Evolutionary conservation across 2,113 vertebrate species (phyloP), one percentile per base, ranked within the genome.

Genomic region (Nibea albiflora): DNA sequence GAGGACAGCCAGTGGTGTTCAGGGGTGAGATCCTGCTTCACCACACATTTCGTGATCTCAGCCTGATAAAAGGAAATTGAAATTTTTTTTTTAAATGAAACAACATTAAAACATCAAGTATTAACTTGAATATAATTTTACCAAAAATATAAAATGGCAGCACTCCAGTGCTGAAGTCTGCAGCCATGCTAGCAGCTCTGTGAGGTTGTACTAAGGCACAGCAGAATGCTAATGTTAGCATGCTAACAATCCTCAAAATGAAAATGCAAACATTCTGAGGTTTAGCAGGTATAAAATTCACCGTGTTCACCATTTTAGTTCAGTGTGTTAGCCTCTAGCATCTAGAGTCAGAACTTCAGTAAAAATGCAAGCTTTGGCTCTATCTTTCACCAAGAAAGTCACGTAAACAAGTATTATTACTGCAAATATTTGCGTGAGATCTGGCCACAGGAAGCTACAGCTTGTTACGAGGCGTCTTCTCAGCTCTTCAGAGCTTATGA

Each of bases 21-120:
- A 20, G 96, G 94, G 56, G 74, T 90, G 4, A 96, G 90, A 61
- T 98, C 96, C 0, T 92, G 94, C 76, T 94, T 97, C 88, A 97
- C 96, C 89, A 99, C 97, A 5, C 97, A 99, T 78, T 97, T 97
- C 4, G 94, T 96, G 82, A 99, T 96, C 42, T 98, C 97, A 0
- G 87, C 91, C 98, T 99, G 67, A 16, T 47, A 16, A 44, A 63
- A n/a, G 11, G 17, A 52, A n/a, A 35, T 26, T 49, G 0, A n/a
- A 4, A 17, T 20, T 63, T 24, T 26, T 26, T 26, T 26, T 26
- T 26, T 26, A 57, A n/a, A 22, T 56, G 4, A 31, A 17, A 66
- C 50, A 0, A 28, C 12, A 11, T 47, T 42, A 11, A 54, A 12
- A 20, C 20, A 9, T 52, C 15, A 47, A 47, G 46, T 20, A 20